A percentile compares a stretch with the other conserved stretches of the same genome.
Conservation (phyloP, 2,888 invertebrate genomes). For the Rhopalosiphum nymphaeae region DNA sequence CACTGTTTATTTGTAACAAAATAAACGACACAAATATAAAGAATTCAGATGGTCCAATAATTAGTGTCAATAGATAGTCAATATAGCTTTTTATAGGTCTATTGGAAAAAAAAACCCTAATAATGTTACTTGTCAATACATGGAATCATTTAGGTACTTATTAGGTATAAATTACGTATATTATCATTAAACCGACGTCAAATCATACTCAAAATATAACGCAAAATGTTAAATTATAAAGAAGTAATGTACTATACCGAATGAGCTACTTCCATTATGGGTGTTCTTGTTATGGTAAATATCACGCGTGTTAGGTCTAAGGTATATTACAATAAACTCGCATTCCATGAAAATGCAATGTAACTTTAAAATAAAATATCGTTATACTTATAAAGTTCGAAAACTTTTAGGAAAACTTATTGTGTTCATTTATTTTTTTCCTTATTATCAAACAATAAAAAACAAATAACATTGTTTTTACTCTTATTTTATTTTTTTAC, state of each 20-base stretch:
- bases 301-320: not conserved
- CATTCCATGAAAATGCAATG: not conserved
- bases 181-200: not conserved
- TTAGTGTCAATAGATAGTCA: too few species aligned
- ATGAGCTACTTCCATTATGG: not conserved
- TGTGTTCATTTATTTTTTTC: not conserved
- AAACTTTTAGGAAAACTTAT: not conserved
- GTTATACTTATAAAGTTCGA: not conserved
- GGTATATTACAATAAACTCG: not conserved
- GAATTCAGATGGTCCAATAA: not conserved
- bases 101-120: not conserved
- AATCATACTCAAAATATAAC: not conserved
- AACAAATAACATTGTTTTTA: not conserved
- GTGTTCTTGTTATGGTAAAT: not conserved
- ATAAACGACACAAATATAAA: not conserved
- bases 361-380: not conserved
- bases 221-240: not conserved
- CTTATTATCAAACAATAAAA: not conserved
- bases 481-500: not conserved
- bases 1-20: not conserved
- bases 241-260: not conserved
- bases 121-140: not conserved
- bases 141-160: not conserved
- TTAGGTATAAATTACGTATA: not conserved
- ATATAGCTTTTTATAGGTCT: not conserved